Percentiles rank a stretch among this genome's conserved stretches.
phyloP scores from a whole-genome alignment of 1,140 invertebrate genomes.

The Cydia fagiglandana region DNA sequence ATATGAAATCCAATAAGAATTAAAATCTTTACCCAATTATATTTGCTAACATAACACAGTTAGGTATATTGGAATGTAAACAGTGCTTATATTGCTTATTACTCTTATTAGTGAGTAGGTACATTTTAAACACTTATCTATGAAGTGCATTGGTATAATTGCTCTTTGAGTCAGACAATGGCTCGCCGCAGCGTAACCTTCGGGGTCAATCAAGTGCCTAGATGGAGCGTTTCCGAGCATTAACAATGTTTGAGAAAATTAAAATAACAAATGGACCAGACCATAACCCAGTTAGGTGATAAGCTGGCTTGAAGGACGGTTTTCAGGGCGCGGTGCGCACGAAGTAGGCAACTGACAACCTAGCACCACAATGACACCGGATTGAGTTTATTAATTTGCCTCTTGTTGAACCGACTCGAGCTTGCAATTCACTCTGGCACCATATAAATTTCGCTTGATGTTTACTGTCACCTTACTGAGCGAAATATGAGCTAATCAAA shows the following conservation, averaged over 20 bases:
- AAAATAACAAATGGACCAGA: slow-evolving; percentile 8
- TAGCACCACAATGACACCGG: not conserved
- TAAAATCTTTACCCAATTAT: not conserved
- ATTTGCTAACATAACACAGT: not conserved
- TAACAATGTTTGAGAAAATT: slow-evolving; percentile 24
- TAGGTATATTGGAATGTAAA: not conserved
- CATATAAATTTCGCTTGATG: slow-evolving; percentile 25
- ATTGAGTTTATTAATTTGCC: slow-evolving; percentile 32
- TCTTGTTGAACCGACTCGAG: slow-evolving; percentile 15
- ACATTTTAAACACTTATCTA: slow-evolving; percentile 11
- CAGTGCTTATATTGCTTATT: no score
- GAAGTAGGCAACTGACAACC: slow-evolving; percentile 1
- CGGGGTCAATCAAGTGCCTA: slow-evolving; percentile 7
- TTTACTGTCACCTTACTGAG: slow-evolving; percentile 17
- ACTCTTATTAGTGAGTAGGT: not conserved
- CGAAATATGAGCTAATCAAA: slow-evolving; percentile 31
- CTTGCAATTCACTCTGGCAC: slow-evolving; percentile 24
- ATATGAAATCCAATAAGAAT: slow-evolving; percentile 6
- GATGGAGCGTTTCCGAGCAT: not conserved
- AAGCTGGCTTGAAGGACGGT: slow-evolving; percentile 8
- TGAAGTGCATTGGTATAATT: slow-evolving; percentile 9
- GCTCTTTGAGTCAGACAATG: slow-evolving; percentile 28
- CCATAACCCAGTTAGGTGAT: slow-evolving; percentile 11
- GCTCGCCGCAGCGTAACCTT: slow-evolving; percentile 27
- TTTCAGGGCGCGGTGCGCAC: slow-evolving; percentile 21